Evolutionary conservation across 2,113 vertebrate species (phyloP).

Genomic region (Catharus bicknelli): DNA sequence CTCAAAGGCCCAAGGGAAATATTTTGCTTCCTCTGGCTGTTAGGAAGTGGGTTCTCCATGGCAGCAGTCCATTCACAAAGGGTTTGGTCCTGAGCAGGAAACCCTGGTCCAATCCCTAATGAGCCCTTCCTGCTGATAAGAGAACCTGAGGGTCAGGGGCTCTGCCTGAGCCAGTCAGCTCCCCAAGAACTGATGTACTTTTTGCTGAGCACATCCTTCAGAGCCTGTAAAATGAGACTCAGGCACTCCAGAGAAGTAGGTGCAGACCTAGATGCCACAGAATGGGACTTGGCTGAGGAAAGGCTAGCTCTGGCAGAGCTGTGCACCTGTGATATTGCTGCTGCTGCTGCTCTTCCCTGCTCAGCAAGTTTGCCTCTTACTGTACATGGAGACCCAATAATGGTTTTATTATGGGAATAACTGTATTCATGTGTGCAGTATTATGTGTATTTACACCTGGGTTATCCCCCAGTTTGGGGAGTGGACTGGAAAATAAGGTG

Average conservation of each 20-base stretch:
- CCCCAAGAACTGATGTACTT: conserved; percentile 1
- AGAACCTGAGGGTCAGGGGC: conserved; percentile 7
- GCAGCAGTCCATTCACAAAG: conserved; percentile 42
- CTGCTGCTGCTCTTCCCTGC: neutral
- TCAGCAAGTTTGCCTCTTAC: neutral
- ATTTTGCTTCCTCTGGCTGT: conserved; percentile 64
- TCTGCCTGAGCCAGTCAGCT: conserved; percentile 42
- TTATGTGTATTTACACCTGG: neutral
- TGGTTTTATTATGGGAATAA: neutral
- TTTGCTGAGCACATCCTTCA: neutral
- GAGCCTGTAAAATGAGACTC: neutral
- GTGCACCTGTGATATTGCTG: neutral
- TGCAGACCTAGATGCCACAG: neutral
- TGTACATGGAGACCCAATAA: neutral
- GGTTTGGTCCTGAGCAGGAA: conserved; percentile 66
- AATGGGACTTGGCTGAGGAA: neutral
- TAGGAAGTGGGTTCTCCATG: conserved; percentile 68
- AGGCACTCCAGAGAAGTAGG: neutral
- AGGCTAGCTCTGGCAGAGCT: neutral
- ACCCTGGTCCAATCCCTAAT: conserved; percentile 45
- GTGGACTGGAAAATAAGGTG: neutral
- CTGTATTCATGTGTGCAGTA: neutral
- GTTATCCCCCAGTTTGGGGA: neutral
- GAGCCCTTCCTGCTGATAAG: conserved; percentile 68
- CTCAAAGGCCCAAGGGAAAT: conserved; percentile 56